These are phyloP conservation scores for Lycopodina hypogea DNA, from an alignment of 37 sponge, comb jelly and placozoan genomes.

Conservation along the genomic window DNA sequence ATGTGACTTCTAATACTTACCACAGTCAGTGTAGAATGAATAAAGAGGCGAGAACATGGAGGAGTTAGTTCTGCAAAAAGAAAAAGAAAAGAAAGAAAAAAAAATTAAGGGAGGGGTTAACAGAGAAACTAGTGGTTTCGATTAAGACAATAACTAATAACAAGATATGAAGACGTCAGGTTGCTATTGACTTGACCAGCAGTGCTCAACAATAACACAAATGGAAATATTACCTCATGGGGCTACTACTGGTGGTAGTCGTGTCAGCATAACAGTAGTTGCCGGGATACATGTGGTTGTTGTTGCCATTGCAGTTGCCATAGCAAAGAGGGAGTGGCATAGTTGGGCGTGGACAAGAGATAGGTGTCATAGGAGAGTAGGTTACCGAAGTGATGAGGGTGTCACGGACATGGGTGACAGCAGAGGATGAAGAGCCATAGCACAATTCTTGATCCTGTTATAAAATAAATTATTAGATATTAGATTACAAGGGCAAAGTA, in stretches of 20 bases:
- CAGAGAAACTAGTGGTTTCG: no score
- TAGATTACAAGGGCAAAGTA: no score
- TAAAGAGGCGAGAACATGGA: slow-evolving; percentile 48
- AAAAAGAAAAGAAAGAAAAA: neutral
- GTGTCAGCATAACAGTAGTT: neutral
- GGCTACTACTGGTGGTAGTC: neutral
- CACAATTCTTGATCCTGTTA: slow-evolving; percentile 21
- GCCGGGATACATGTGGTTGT: neutral
- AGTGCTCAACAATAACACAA: neutral
- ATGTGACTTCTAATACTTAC: neutral
- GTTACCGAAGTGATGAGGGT: slow-evolving; percentile 21
- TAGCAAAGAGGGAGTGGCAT: neutral
- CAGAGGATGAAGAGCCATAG: slow-evolving; percentile 5
- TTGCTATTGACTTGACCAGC: no score
- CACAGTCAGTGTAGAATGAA: slow-evolving; percentile 19
- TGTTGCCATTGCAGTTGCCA: slow-evolving; percentile 25
- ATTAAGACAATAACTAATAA: no score
- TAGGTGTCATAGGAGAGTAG: neutral
- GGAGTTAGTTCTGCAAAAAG: slow-evolving; percentile 19
- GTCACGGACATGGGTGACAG: neutral
- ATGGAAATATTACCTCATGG: neutral
- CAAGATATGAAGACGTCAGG: no score
- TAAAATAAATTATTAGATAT: no score
- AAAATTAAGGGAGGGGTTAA: no score
- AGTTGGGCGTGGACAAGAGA: neutral